phyloP scores from a whole-genome alignment of 2,797 vertebrate species.

The Malacoctenus gilli region DNA sequence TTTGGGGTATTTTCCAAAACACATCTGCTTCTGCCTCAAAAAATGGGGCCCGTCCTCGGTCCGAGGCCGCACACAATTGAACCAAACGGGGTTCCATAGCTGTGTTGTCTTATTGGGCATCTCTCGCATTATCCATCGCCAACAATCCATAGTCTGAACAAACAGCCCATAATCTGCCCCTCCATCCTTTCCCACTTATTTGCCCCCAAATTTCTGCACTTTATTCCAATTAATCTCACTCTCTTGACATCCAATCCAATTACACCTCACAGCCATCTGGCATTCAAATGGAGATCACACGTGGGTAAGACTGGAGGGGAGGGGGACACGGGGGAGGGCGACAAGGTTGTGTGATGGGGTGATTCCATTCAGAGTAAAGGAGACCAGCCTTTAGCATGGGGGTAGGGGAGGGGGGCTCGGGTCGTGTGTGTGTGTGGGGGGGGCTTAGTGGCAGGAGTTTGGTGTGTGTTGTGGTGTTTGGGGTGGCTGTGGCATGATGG shows the following conservation, averaged over 20 bases:
- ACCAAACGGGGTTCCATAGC: too few relatives aligned
- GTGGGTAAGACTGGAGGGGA: conserved; percentile 36
- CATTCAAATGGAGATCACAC: conserved; percentile 78
- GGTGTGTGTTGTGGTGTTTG: conserved; percentile 77
- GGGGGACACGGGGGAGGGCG: background rate
- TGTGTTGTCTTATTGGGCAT: conserved; percentile 27
- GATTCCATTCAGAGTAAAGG: conserved; percentile 65
- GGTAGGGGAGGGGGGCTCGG: conserved; percentile 19
- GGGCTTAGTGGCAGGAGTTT: conserved; percentile 63
- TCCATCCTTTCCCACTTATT: conserved; percentile 73
- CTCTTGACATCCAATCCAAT: conserved; percentile 78
- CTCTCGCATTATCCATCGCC: conserved; percentile 30
- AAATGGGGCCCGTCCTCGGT: too few relatives aligned
- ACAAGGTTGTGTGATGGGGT: background rate
- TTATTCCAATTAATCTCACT: conserved; percentile 76
- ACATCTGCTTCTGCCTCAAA: background rate
- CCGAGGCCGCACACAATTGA: too few relatives aligned
- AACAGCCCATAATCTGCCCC: conserved; percentile 52
- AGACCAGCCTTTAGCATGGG: conserved; percentile 59
- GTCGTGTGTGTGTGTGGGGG: too few relatives aligned
- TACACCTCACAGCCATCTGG: conserved; percentile 81
- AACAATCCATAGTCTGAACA: conserved; percentile 36
- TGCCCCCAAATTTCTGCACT: conserved; percentile 77
- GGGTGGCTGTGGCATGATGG: conserved; percentile 86
- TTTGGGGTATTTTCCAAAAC: background rate